These are phyloP conservation scores for Cynocephalus volans DNA, from an alignment of 2,113 vertebrate genomes.

Conservation along the genomic window DNA sequence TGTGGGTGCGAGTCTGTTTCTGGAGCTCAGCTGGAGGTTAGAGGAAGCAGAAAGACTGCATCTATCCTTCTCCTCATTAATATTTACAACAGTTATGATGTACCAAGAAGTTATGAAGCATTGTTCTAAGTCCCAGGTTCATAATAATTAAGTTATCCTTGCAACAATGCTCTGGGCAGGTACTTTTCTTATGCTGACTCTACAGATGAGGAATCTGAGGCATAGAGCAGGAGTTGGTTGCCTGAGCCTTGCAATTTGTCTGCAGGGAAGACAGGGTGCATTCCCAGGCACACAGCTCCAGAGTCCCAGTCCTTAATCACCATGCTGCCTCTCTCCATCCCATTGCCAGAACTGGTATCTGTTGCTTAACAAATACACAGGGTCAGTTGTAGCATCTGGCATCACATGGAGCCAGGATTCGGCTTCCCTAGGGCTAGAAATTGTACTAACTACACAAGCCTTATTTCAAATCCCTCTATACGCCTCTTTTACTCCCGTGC, in stretches of 20 bases:
- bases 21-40: neutral
- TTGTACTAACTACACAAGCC: neutral
- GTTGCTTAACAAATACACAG: neutral
- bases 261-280: neutral
- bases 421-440: neutral
- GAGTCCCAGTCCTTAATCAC: neutral
- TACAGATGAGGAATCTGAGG: neutral
- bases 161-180: neutral
- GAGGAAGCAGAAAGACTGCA: neutral
- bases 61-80: neutral
- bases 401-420: neutral
- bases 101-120: neutral
- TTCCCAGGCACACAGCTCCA: neutral
- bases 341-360: neutral
- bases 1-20: accelerated
- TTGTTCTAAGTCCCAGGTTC: neutral
- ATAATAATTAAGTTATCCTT: neutral
- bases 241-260: accelerated
- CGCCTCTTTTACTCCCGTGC: accelerated
- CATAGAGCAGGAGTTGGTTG: neutral
- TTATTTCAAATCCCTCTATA: neutral
- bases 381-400: neutral
- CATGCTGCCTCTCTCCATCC: neutral
- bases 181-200: neutral
- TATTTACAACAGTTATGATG: neutral